Evolutionary conservation across 2,888 invertebrate genomes (phyloP).

Genomic region (Lottia scabra): DNA sequence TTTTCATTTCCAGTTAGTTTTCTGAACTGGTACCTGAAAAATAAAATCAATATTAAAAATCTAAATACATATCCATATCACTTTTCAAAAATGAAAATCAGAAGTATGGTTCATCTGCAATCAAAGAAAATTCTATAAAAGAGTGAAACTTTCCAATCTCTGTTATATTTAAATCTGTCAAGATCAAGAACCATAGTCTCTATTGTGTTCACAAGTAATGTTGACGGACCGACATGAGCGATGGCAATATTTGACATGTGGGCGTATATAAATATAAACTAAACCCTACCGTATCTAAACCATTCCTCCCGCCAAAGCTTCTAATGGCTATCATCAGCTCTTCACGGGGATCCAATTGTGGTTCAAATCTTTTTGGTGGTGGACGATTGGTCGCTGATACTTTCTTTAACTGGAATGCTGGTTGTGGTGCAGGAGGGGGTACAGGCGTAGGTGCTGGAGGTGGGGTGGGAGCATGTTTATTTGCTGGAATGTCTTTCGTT

Average conservation of each 20-base stretch:
- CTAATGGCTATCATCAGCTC: conserved; percentile 80
- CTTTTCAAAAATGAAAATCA: too few relatives aligned
- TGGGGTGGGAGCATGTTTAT: conserved; percentile 9
- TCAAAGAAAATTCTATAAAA: too few relatives aligned
- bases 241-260: too few relatives aligned
- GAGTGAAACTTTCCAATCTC: conserved; percentile 7
- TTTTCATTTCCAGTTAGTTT: too few relatives aligned
- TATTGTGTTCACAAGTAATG: too few relatives aligned
- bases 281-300: conserved; percentile 54
- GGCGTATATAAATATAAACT: too few relatives aligned
- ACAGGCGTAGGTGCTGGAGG: conserved; percentile 18
- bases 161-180: conserved; percentile 60
- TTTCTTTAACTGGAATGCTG: conserved; percentile 16
- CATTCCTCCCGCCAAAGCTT: conserved; percentile 74
- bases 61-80: too few relatives aligned
- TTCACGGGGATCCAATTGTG: conserved; percentile 75
- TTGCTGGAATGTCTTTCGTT: conserved; percentile 14
- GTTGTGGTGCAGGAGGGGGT: conserved; percentile 12
- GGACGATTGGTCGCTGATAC: conserved; percentile 5
- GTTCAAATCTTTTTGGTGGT: conserved; percentile 40
- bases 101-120: too few relatives aligned
- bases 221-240: too few relatives aligned
- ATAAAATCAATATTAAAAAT: too few relatives aligned
- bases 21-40: too few relatives aligned
- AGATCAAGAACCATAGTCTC: too few relatives aligned